Evolutionary conservation across 2,888 invertebrate genomes (phyloP), one percentile per base, ranked within the genome.

Genomic region (Mesorhabditis sp.): DNA sequence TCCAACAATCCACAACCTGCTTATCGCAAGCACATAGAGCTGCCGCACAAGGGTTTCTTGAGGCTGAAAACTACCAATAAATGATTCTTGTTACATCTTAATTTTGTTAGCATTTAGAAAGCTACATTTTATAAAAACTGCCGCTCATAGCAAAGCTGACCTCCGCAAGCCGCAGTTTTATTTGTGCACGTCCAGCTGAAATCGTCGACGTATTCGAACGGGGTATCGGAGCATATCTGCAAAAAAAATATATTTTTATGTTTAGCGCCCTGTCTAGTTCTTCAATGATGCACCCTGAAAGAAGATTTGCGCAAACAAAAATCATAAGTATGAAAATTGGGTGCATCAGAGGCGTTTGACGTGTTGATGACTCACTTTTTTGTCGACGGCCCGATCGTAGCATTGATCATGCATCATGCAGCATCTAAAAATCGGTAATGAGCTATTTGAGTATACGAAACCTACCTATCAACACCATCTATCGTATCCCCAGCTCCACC

Each of bases 391-490:
- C 4, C 67, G 70, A 69, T 84, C 84, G 66, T 84, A 84, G 70
- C 84, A 84, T 70, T 84, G 77, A 71, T 84, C 83, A 70, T 84
- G 84, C 50, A 74, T 71, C 76, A 78, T 79, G 70, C 84, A 84
- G 62, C 83, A 84, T 5, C 82, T 81, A 69, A 75, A 78, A 66
- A 65, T 15, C 28, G 28, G 28, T 28, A 28, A 28, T 28, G 28
- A 28, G 28, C 28, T 28, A 28, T 28, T 28, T 28, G 28, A 28
- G 28, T 28, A 28, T 28, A 28, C 58, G n/a, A 62, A 67, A 67
- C 78, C 71, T 66, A 82, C 80, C 74, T 73, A 68, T 84, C 84
- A 67, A 84, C 84, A 43, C 75, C 82, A 69, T 84, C 84, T 4
- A 84, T 76, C 4, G 84, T 83, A 41, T 71, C 73, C 62, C 79